Evolutionary conservation across 37 sponge, comb jelly and placozoan genomes (phyloP), one percentile per base, ranked within the genome.

Genomic region (Haliclona indistincta): DNA sequence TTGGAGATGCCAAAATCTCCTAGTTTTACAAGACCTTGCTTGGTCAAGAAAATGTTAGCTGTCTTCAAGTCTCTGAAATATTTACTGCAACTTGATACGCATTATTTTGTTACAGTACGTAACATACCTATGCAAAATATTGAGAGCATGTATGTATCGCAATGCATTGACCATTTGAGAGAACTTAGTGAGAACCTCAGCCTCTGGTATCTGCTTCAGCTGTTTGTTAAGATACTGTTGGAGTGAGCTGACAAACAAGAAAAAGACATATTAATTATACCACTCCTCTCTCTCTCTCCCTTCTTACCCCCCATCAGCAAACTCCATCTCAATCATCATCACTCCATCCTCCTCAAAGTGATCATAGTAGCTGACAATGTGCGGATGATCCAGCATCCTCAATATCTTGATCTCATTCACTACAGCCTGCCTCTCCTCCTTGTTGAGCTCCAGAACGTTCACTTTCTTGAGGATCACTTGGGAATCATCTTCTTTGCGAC

Each of bases 251-350:
- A 17, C 22, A 43, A 38, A 43, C 1, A 23, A 29, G 40, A 22
- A 3, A 15, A 17, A 43, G 23, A 70, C 15, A 61, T 20, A 11
- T n/a, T 10, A 61, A 20, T 8, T 61, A 61, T 10, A 20, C 5
- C 19, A 4, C 26, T 20, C n/a, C 67, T 6, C 5, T n/a, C 67
- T 37, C 36, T n/a, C 67, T 4, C 67, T n/a, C 4, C 5, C 67
- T 40, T 35, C 88, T 70, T 47, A 96, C 97, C 99, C 99, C 56
- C 89, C 93, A 78, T 98, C 99, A 28, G 99, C 99, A 85, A 93
- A 98, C 71, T 98, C 99, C 99, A 98, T 98, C 74, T 98, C 99
- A 43, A 98, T 98, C 90, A 98, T 98, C 32, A 98, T 86, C 26
- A 76, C 88, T 20, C 99, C 99, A 63, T 92, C 93, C 77, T 98